Evolutionary conservation across 2,797 vertebrate genomes (phyloP), one percentile per base, ranked within the genome.

Genomic region (Trachops cirrhosus): DNA sequence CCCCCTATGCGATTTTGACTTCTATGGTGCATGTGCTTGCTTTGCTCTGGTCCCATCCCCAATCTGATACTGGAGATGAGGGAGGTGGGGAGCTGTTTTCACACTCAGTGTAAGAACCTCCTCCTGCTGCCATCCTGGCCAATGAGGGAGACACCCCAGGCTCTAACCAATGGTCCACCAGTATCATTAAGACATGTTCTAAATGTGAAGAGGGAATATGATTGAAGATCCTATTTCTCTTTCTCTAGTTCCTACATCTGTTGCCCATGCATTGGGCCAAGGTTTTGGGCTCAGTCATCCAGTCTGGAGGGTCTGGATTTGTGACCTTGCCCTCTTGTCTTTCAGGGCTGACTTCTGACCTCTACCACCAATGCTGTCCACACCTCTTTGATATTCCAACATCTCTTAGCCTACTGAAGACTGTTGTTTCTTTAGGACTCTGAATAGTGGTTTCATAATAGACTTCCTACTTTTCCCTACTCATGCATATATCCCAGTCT

Each of bases 361-460:
- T n/a, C 39, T 8, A 21, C 32, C 37, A 16, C 21, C 37, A 3
- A 4, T 3, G 9, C 0, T 74, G 9, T 2, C 9, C 9, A 0
- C 1, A 10, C 2, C n/a, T 32, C 1, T 32, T 7, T n/a, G 22
- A 70, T 21, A 9, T 29, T 80, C 10, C 15, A 4, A 9, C 5
- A 46, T 18, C 4, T 41, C 39, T 59, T 29, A 15, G 12, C 3
- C 39, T 70, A 6, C 22, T 48, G 39, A 37, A 19, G 5, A n/a
- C 10, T 32, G 15, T 18, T 68, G 22, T 64, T 84, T 59, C 21
- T 29, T 54, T 83, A 9, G 54, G 14, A 82, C 19, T 9, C 26
- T 85, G 44, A 64, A 12, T 9, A 75, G 29, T 5, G 9, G 22
- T 44, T 88, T 85, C 67, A 62, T 46, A 80, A 73, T 9, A 67